A percentile compares a stretch with the other conserved stretches of the same genome.
Evolutionary conservation across 2,113 vertebrate genomes (phyloP).

Genomic region (Anser brachyrhynchus): DNA sequence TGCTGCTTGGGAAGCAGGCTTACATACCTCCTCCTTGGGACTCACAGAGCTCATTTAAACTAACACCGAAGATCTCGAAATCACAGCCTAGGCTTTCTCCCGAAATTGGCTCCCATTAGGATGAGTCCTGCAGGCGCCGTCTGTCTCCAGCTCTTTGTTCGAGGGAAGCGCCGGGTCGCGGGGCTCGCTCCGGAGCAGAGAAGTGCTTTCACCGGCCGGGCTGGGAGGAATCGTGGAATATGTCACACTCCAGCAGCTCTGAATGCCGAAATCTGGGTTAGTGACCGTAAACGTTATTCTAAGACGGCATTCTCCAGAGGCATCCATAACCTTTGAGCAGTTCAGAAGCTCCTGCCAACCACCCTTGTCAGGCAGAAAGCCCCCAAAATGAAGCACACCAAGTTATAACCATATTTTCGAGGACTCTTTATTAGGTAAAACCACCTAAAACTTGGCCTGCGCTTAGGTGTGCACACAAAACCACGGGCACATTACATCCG

Average conservation of each 20-base stretch:
- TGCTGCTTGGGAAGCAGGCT: neutral
- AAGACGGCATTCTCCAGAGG: neutral
- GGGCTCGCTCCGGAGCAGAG: neutral
- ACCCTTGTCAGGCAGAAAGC: neutral
- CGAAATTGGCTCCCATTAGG: rapidly evolving
- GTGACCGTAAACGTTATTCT: neutral
- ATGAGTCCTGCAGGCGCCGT: rapidly evolving
- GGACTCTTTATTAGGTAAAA: neutral
- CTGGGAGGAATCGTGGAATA: neutral
- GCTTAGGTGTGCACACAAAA: neutral
- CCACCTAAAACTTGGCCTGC: neutral
- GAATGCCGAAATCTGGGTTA: neutral
- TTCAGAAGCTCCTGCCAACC: neutral
- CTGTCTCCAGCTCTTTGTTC: neutral
- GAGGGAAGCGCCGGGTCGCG: neutral
- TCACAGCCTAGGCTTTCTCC: neutral
- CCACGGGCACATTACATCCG: neutral
- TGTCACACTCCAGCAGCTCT: neutral
- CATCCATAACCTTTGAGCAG: neutral
- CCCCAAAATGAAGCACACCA: neutral
- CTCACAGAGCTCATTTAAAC: neutral
- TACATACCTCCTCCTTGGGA: neutral
- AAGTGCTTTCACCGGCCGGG: neutral
- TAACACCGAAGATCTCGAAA: rapidly evolving
- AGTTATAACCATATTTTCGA: neutral